Evolutionary conservation across 2,888 invertebrate genomes (phyloP).

Genomic region (Drosophila mercatorum): DNA sequence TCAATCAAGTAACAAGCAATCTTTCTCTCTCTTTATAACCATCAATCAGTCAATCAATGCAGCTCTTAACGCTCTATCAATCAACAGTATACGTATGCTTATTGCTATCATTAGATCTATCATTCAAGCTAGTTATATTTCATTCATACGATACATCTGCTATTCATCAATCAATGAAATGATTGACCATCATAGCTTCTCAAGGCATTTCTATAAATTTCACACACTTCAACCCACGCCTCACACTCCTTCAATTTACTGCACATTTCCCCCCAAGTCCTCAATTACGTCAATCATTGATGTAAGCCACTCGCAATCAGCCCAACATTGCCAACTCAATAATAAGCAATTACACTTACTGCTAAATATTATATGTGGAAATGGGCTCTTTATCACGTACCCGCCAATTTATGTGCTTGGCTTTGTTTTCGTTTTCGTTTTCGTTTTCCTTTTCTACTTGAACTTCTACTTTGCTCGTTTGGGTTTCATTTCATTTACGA

Average conservation of each 20-base stretch:
- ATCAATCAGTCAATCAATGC: background rate
- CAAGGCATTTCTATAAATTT: too few relatives aligned
- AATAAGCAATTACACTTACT: slow-evolving; percentile 33
- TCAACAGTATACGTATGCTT: too few relatives aligned
- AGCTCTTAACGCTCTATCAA: too few relatives aligned
- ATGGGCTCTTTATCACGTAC: slow-evolving; percentile 52
- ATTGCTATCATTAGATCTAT: too few relatives aligned
- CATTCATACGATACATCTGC: too few relatives aligned
- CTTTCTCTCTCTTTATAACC: too few relatives aligned
- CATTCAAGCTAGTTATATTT: too few relatives aligned
- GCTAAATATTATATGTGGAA: slow-evolving; percentile 14
- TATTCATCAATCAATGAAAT: background rate
- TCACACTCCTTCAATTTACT: background rate
- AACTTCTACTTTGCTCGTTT: slow-evolving; percentile 25
- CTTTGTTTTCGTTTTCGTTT: slow-evolving; percentile 7
- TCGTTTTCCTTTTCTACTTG: slow-evolving; percentile 2
- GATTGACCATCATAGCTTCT: background rate
- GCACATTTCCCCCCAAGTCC: background rate
- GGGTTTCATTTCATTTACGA: slow-evolving; percentile 43
- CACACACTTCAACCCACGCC: background rate
- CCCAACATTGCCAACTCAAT: slow-evolving; percentile 54
- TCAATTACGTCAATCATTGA: slow-evolving; percentile 8
- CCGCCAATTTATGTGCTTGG: slow-evolving; percentile 26
- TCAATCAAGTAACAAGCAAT: background rate
- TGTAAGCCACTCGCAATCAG: slow-evolving; percentile 21